These are phyloP conservation scores for Archilochus colubris DNA, from an alignment of 2,113 vertebrate genomes.

Conservation along the genomic window DNA sequence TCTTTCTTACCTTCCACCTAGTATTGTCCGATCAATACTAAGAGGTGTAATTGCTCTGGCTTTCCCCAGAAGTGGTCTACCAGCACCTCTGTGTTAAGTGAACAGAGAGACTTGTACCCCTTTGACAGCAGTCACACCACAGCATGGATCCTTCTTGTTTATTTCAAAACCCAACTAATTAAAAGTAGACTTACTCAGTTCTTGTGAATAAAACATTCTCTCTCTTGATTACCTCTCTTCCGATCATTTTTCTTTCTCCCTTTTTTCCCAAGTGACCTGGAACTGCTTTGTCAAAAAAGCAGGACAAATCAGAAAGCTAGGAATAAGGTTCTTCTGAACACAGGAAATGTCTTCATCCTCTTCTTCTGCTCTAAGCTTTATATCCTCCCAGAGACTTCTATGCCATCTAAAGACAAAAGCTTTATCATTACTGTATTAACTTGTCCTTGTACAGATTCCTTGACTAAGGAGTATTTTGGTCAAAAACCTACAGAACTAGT, in stretches of 20 bases:
- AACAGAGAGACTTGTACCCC: not conserved
- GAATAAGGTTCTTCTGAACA: not conserved
- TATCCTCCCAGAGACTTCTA: not conserved
- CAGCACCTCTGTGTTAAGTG: not conserved
- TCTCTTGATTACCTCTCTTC: not conserved
- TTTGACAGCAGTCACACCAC: not conserved
- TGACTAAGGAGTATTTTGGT: not conserved
- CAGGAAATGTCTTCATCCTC: not conserved
- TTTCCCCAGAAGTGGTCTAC: conserved; percentile 17
- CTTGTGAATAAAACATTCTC: not conserved
- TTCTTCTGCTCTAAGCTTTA: not conserved
- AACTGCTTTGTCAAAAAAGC: not conserved
- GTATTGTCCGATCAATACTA: not conserved
- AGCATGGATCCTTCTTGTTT: conserved; percentile 13
- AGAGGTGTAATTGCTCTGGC: not conserved
- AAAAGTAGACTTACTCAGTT: not conserved
- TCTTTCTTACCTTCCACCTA: not conserved
- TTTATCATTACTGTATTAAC: fast-evolving
- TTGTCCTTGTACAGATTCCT: not conserved
- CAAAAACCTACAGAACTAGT: not conserved
- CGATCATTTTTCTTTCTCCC: not conserved
- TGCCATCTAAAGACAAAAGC: not conserved
- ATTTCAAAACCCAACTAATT: conserved; percentile 11
- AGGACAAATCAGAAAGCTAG: not conserved
- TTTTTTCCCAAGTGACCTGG: not conserved